A percentile compares a stretch with the other conserved stretches of the same genome.
These are phyloP conservation scores for Anguilla japonica DNA, from an alignment of 2,113 vertebrate species.

Conservation along the genomic window DNA sequence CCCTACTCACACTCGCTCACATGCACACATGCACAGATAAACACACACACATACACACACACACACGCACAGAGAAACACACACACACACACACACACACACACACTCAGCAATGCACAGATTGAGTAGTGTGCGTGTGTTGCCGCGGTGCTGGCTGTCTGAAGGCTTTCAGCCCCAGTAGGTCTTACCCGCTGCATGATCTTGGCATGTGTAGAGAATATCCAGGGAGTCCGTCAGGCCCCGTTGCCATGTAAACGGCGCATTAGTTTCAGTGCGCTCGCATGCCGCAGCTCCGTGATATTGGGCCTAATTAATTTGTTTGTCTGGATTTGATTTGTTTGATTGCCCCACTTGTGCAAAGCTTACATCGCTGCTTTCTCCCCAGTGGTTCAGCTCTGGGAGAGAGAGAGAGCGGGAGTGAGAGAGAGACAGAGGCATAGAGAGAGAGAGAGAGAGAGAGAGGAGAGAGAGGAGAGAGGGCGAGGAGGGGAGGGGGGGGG, in stretches of 20 bases:
- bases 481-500: not conserved
- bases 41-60: too few species aligned
- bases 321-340: slow-evolving; percentile 41
- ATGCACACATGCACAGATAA: too few species aligned
- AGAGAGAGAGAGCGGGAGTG: not conserved
- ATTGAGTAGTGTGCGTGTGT: slow-evolving; percentile 17
- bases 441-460: slow-evolving; percentile 8
- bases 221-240: slow-evolving; percentile 34
- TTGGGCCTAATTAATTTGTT: slow-evolving; percentile 61
- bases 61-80: too few species aligned
- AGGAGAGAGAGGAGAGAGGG: slow-evolving; percentile 19
- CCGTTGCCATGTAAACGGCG: slow-evolving; percentile 49
- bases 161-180: slow-evolving; percentile 6
- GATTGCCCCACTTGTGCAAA: slow-evolving; percentile 26
- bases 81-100: too few species aligned
- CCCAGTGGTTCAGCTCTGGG: not conserved
- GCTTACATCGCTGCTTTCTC: slow-evolving; percentile 33
- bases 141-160: slow-evolving; percentile 9
- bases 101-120: not conserved
- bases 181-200: slow-evolving; percentile 39
- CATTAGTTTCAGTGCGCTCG: slow-evolving; percentile 41
- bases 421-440: slow-evolving; percentile 4
- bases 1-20: too few species aligned
- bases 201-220: slow-evolving; percentile 39
- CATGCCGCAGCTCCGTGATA: slow-evolving; percentile 32